These are phyloP conservation scores for Drusus annulatus DNA, from an alignment of 1,140 invertebrate genomes.

Conservation along the genomic window DNA sequence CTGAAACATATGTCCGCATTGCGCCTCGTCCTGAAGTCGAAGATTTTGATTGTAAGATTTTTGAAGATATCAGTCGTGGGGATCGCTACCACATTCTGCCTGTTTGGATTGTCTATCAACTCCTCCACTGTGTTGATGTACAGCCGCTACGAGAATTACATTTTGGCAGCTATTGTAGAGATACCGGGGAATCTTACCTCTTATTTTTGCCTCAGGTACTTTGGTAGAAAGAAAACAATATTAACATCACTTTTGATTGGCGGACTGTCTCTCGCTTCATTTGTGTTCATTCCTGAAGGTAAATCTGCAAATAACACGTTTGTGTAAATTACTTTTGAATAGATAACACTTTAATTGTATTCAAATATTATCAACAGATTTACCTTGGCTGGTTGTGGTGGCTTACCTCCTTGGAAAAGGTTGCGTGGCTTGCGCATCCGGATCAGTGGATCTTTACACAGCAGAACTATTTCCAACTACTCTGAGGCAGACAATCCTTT, in stretches of 20 bases:
- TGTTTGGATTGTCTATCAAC: constrained; percentile 87
- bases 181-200: constrained; percentile 80
- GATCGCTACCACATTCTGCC: constrained; percentile 83
- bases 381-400: not conserved
- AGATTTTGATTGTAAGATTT: constrained; percentile 72
- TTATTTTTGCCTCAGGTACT: constrained; percentile 74
- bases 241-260: constrained; percentile 74
- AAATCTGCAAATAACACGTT: not conserved
- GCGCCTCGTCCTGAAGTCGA: constrained; percentile 68
- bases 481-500: constrained; percentile 74
- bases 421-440: constrained; percentile 76
- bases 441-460: constrained; percentile 76
- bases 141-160: constrained; percentile 81
- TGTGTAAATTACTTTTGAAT: no score
- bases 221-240: constrained; percentile 76
- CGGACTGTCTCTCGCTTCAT: constrained; percentile 63
- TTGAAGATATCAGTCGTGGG: constrained; percentile 76
- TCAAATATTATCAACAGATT: not conserved
- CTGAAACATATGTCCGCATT: not conserved
- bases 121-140: constrained; percentile 80
- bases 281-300: constrained; percentile 50
- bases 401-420: constrained; percentile 78
- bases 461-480: constrained; percentile 79
- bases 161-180: constrained; percentile 79
- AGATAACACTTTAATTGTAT: no score